These are phyloP conservation scores for Seriola dumerili DNA, from an alignment of 2,113 vertebrate species.

Conservation along the genomic window DNA sequence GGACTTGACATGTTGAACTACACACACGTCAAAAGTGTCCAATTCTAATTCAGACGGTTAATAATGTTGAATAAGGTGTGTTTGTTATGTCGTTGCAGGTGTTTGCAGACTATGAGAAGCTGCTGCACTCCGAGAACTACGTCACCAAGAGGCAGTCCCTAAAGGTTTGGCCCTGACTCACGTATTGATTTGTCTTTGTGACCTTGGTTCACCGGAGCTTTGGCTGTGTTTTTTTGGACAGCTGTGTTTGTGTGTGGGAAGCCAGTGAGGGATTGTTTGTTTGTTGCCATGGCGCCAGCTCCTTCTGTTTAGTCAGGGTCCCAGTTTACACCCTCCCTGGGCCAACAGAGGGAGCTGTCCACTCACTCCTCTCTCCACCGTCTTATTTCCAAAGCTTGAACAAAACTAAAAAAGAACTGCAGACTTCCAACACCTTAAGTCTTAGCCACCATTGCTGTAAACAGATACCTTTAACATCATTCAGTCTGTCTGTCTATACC, in stretches of 20 bases:
- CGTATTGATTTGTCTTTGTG: too few relatives aligned
- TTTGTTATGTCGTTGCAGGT: constrained; percentile 83
- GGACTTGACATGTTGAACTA: not conserved
- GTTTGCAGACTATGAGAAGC: constrained; percentile 96
- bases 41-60: not conserved
- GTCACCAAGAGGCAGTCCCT: constrained; percentile 98
- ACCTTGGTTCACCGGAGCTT: not conserved
- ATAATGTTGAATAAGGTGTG: not conserved
- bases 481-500: too few relatives aligned
- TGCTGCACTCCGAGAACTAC: constrained; percentile 97
- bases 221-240: not conserved
- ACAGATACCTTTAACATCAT: too few relatives aligned
- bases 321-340: not conserved
- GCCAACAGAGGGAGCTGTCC: not conserved
- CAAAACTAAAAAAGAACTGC: too few relatives aligned
- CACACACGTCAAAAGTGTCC: not conserved
- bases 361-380: not conserved
- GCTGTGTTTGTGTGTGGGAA: not conserved
- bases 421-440: not conserved
- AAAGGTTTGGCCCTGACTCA: constrained; percentile 86
- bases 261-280: not conserved
- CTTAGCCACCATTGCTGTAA: not conserved
- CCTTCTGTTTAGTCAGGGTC: not conserved
- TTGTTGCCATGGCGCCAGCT: not conserved
- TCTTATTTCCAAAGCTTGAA: too few relatives aligned